Base-by-base conservation (phyloP, 2,113 vertebrate genomes). In the Saccopteryx leptura region DNA sequence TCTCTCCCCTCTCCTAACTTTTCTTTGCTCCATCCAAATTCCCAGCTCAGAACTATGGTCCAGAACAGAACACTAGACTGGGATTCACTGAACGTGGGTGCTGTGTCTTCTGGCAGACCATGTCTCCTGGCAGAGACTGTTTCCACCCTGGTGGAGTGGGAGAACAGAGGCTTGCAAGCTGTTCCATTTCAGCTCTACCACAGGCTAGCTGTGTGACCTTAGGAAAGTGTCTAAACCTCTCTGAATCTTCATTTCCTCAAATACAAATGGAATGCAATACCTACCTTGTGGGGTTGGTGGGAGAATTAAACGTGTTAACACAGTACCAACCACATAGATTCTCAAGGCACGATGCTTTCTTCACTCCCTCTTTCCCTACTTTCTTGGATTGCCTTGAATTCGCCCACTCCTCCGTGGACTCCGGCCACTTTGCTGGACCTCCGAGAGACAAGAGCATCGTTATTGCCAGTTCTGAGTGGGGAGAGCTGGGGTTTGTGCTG, bases 1-100 rank as follows among this genome's bases (percentile, higher is more conserved):
- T 75, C n/a, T 84, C n/a, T 96, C 63, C 63, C n/a, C 23, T 78
- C 68, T 86, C 52, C 19, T 81, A 12, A 58, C 28, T 82, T 85
- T 61, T 92, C 76, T n/a, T 31, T 26, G 26, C 31, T 48, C 46
- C 21, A 56, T 66, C 74, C 52, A 75, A 66, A 89, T 84, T 60
- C 60, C 71, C 26, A 60, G 65, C 28, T 54, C 68, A 50, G 65
- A 85, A 50, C 21, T 15, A 1, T 19, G 85, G 72, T 74, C 31
- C 0, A 0, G 33, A 88, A 69, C 23, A 93, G 79, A 78, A 86
- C 50, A 11, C 24, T 12, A 50, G 46, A 46, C 39, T 48, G 24
- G 39, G 19, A 54, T 69, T 15, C 83, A 23, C 26, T 9, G 5
- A 68, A 75, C 1, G 1, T 3, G 0, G 2, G 10, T 7, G 14